Conservation (phyloP, 2,113 vertebrate genomes). For the Oxyura jamaicensis region DNA sequence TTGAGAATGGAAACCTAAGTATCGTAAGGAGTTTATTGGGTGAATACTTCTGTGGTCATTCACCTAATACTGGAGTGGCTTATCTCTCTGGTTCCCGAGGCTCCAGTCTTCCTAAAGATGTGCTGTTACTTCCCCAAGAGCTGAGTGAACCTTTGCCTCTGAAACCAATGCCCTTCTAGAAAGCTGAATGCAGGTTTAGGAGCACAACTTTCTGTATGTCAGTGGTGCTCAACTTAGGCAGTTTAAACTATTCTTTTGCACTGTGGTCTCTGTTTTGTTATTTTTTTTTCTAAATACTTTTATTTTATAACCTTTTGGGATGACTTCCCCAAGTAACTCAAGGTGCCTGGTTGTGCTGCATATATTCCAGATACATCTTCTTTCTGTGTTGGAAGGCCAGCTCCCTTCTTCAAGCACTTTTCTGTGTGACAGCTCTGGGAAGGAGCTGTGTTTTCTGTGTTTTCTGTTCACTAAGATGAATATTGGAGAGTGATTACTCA, state of each 20-base stretch:
- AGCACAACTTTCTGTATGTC: neutral
- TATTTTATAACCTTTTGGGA: neutral
- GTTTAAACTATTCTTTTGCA: neutral
- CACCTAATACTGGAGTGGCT: neutral
- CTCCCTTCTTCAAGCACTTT: neutral
- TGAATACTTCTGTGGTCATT: neutral
- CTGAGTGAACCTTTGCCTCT: neutral
- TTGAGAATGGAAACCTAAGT: neutral
- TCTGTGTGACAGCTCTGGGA: neutral
- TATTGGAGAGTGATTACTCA: neutral
- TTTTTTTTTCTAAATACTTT: neutral
- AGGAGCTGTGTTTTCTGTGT: neutral
- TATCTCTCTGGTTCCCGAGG: neutral
- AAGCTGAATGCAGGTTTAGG: neutral
- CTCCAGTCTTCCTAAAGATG: neutral
- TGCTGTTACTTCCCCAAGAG: neutral
- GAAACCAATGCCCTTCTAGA: neutral
- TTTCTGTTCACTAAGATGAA: neutral
- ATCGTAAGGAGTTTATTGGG: neutral
- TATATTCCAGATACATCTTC: neutral
- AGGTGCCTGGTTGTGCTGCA: neutral
- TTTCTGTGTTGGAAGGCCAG: neutral
- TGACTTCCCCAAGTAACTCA: neutral
- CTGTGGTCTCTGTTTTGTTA: neutral
- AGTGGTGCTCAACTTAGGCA: fast-evolving